A percentile compares a stretch with the other conserved stretches of the same genome.
Evolutionary conservation across 2,113 vertebrate genomes (phyloP).

Genomic region (Bolborhynchus lineola): DNA sequence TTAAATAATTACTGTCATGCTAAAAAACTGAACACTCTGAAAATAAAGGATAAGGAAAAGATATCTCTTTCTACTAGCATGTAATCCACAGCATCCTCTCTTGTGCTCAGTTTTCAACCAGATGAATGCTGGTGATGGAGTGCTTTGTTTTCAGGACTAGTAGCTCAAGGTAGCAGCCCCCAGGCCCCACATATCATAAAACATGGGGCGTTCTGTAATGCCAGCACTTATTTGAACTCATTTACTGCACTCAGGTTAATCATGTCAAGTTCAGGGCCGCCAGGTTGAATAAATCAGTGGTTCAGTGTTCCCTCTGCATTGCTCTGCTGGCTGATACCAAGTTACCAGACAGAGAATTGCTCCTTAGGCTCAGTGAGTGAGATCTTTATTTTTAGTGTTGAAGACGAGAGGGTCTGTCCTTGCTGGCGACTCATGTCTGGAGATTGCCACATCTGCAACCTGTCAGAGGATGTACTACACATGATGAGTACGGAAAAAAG

Average conservation of each 20-base stretch:
- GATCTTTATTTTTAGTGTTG: background rate
- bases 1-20: conserved; percentile 42
- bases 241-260: background rate
- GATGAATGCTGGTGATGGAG: background rate
- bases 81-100: background rate
- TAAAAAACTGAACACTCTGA: background rate
- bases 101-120: background rate
- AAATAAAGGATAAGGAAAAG: background rate
- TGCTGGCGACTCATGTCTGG: conserved; percentile 10
- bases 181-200: background rate
- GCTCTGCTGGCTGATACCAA: background rate
- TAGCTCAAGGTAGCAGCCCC: background rate
- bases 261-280: conserved; percentile 2
- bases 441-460: background rate
- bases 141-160: background rate
- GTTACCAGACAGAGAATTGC: background rate
- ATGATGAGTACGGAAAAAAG: background rate
- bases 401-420: background rate
- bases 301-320: background rate
- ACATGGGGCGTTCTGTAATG: background rate
- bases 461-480: background rate
- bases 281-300: conserved; percentile 5
- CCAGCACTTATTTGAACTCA: background rate
- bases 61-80: background rate
- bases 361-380: background rate